A percentile compares a stretch with the other conserved stretches of the same genome.
Conservation (phyloP, 1,140 invertebrate genomes). For the Spodoptera frugiperda region DNA sequence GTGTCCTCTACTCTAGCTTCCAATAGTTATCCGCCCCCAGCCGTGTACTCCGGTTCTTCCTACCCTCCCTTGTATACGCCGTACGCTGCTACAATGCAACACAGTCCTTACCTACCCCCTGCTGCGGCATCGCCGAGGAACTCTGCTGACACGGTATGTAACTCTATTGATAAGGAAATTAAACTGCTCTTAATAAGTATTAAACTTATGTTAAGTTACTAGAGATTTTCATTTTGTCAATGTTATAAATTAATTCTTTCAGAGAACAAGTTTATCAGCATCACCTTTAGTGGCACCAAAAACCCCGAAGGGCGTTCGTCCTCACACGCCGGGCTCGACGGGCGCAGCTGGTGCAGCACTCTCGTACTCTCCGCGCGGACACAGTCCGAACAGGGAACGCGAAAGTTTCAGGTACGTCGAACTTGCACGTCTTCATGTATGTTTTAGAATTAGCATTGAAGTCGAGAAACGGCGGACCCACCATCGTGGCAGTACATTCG, state of each 20-base stretch:
- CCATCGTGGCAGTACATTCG: too few species aligned
- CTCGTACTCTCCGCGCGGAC: slow-evolving; percentile 90
- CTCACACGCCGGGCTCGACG: slow-evolving; percentile 80
- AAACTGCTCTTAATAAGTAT: too few species aligned
- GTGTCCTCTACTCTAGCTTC: slow-evolving; percentile 65
- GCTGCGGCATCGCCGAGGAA: slow-evolving; percentile 89
- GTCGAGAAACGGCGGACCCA: neutral
- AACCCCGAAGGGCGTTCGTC: slow-evolving; percentile 81
- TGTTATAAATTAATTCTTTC: slow-evolving; percentile 56
- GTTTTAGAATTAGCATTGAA: neutral
- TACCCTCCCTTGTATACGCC: slow-evolving; percentile 91
- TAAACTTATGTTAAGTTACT: too few species aligned
- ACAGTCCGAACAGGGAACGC: slow-evolving; percentile 91
- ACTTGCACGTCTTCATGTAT: neutral
- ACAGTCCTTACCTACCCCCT: slow-evolving; percentile 89
- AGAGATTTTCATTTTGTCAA: neutral
- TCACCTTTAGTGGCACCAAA: slow-evolving; percentile 83
- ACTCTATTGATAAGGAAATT: neutral
- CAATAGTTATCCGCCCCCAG: slow-evolving; percentile 76
- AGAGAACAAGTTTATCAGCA: slow-evolving; percentile 85
- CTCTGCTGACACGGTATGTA: slow-evolving; percentile 87
- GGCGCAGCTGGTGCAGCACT: slow-evolving; percentile 74
- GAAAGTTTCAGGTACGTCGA: slow-evolving; percentile 92
- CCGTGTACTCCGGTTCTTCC: slow-evolving; percentile 87
- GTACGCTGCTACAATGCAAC: slow-evolving; percentile 89